A percentile compares a stretch with the other conserved stretches of the same genome.
phyloP scores from a whole-genome alignment of 2,113 vertebrate genomes.

The Mustela lutreola region DNA sequence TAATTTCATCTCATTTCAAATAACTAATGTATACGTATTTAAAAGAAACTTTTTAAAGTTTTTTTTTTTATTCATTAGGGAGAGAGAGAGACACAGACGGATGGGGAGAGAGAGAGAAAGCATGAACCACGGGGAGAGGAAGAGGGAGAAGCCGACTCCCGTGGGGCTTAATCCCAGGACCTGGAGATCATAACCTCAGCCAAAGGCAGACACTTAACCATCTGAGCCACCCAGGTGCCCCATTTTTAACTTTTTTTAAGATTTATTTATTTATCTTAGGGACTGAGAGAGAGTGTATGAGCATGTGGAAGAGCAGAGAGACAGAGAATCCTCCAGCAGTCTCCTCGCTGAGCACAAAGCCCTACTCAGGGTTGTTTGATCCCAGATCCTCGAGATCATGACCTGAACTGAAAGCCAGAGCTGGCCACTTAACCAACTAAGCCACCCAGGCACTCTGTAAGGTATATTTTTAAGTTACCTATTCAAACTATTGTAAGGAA shows the following conservation, averaged over 20 bases:
- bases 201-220: too few relatives aligned
- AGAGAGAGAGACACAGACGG: too few relatives aligned
- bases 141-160: too few relatives aligned
- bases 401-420: background rate
- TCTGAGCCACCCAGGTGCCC: too few relatives aligned
- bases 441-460: background rate
- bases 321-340: background rate
- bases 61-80: too few relatives aligned
- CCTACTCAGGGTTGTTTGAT: background rate
- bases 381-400: background rate
- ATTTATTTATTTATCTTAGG: too few relatives aligned
- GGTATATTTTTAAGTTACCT: conserved; percentile 54
- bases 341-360: background rate
- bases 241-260: too few relatives aligned
- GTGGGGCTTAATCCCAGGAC: too few relatives aligned
- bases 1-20: conserved; percentile 69
- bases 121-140: too few relatives aligned
- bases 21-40: background rate
- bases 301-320: background rate
- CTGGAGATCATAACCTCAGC: too few relatives aligned
- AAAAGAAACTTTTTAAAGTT: too few relatives aligned
- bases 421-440: background rate
- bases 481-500: conserved; percentile 49
- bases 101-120: too few relatives aligned
- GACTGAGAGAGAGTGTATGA: background rate